Percentiles rank a stretch among this genome's conserved stretches.
These are phyloP conservation scores for Rhineura floridana DNA, from an alignment of 2,113 vertebrate genomes.

Conservation along the genomic window DNA sequence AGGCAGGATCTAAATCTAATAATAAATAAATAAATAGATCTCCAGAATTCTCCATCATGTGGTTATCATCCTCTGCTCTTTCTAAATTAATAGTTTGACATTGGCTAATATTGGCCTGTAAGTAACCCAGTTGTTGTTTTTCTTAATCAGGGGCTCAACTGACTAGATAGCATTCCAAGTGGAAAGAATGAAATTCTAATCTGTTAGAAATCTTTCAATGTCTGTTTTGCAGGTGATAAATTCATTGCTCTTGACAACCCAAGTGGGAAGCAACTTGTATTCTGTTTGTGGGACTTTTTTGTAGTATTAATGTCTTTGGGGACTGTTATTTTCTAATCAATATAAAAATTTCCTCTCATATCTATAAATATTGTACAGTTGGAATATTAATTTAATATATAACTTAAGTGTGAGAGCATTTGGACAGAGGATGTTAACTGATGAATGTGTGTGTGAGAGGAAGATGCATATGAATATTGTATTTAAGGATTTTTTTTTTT, in stretches of 20 bases:
- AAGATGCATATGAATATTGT: constrained; percentile 54
- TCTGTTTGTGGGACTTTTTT: constrained; percentile 20
- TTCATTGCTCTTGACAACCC: neutral
- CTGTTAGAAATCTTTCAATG: neutral
- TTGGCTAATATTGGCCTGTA: rapidly evolving
- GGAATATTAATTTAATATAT: constrained; percentile 77
- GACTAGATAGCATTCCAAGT: constrained; percentile 33
- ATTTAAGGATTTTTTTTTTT: constrained; percentile 68
- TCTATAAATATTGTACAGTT: constrained; percentile 76
- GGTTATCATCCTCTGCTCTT: neutral
- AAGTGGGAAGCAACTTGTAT: neutral
- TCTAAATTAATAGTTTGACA: rapidly evolving
- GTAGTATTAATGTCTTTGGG: constrained; percentile 37
- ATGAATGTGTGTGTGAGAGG: neutral
- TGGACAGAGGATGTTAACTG: constrained; percentile 30
- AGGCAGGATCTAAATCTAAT: no score
- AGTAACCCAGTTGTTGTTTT: constrained; percentile 21
- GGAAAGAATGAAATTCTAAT: constrained; percentile 21
- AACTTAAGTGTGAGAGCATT: constrained; percentile 47
- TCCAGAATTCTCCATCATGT: neutral
- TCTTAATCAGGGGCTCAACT: constrained; percentile 29
- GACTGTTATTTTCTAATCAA: constrained; percentile 36
- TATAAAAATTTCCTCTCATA: constrained; percentile 33
- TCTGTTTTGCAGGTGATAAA: neutral
- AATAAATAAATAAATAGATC: no score